Percentiles rank a stretch among this genome's conserved stretches.
Evolutionary conservation across 1,140 invertebrate species (phyloP).

Genomic region (Ladona fulva): DNA sequence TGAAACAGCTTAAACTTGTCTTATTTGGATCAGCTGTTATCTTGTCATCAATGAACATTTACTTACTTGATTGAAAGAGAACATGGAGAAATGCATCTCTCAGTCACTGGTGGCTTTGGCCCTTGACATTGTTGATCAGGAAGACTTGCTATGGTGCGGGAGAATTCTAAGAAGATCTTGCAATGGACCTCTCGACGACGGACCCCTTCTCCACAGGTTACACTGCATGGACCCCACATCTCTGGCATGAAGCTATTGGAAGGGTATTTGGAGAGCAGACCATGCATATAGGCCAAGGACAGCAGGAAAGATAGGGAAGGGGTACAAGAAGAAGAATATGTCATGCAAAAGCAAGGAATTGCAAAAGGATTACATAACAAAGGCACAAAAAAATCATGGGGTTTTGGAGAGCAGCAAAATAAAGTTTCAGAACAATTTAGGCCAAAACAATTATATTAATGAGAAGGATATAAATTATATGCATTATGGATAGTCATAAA

Average conservation of each 20-base stretch:
- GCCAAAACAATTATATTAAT: too few relatives aligned
- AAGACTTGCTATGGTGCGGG: slow-evolving; percentile 70
- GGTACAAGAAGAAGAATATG: not conserved
- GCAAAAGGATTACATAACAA: not conserved
- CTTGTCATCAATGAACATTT: too few relatives aligned
- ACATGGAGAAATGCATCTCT: slow-evolving; percentile 56
- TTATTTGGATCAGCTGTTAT: too few relatives aligned
- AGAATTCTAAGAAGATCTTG: slow-evolving; percentile 89
- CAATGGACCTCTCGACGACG: slow-evolving; percentile 73
- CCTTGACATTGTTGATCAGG: slow-evolving; percentile 83
- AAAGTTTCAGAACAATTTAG: too few relatives aligned
- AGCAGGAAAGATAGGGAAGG: not conserved
- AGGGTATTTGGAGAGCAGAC: not conserved
- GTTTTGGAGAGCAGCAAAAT: too few relatives aligned
- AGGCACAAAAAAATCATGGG: too few relatives aligned
- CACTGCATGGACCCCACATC: slow-evolving; percentile 81
- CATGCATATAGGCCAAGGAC: not conserved
- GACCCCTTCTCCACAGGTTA: slow-evolving; percentile 79
- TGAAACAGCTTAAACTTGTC: too few relatives aligned
- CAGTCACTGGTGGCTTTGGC: slow-evolving; percentile 65
- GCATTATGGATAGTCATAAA: too few relatives aligned
- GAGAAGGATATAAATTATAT: too few relatives aligned
- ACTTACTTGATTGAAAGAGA: not conserved
- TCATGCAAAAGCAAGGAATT: not conserved
- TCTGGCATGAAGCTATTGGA: slow-evolving; percentile 56